A percentile compares a stretch with the other conserved stretches of the same genome.
phyloP scores from a whole-genome alignment of 2,113 vertebrate genomes.

The Xenopus tropicalis region UCB_Xtro_10.0 CM004447.2:12021001-12021500 shows the following conservation, averaged over 20 bases:
- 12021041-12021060: not conserved
- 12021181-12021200: constrained; percentile 40
- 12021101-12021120: constrained; percentile 35
- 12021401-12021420: too few species aligned
- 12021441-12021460: too few species aligned
- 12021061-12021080: constrained; percentile 18
- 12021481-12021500: too few species aligned
- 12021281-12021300: constrained; percentile 19
- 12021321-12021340: not conserved
- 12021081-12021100: constrained; percentile 41
- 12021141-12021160: constrained; percentile 28
- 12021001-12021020: too few species aligned
- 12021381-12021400: too few species aligned
- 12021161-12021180: constrained; percentile 41
- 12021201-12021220: constrained; percentile 38
- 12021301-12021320: constrained; percentile 16
- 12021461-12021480: too few species aligned
- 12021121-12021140: constrained; percentile 37
- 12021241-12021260: constrained; percentile 32
- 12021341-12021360: too few species aligned
- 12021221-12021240: constrained; percentile 43
- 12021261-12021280: constrained; percentile 34
- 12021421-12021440: too few species aligned
- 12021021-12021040: too few species aligned
- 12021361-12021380: too few species aligned